A percentile compares a stretch with the other conserved stretches of the same genome.
These are phyloP conservation scores for Acanthurus tractus DNA, from an alignment of 2,797 vertebrate genomes.

Conservation along the genomic window DNA sequence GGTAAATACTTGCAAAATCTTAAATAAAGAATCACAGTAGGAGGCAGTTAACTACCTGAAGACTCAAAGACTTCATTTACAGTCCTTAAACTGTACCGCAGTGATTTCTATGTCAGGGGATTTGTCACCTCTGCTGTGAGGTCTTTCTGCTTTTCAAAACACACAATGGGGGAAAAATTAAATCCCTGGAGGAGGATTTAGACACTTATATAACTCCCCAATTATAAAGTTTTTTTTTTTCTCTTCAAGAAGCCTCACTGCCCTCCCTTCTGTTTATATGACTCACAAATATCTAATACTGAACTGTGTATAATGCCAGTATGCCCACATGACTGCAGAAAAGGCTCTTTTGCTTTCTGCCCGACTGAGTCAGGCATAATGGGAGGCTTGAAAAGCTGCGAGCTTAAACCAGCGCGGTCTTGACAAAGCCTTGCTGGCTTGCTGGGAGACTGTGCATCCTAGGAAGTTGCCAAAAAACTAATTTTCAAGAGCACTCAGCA, in stretches of 20 bases:
- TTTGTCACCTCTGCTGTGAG: slow-evolving; percentile 82
- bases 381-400: slow-evolving; percentile 82
- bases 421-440: slow-evolving; percentile 85
- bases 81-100: slow-evolving; percentile 55
- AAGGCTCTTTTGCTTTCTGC: slow-evolving; percentile 87
- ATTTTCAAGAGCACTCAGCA: slow-evolving; percentile 85
- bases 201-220: slow-evolving; percentile 89
- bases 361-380: slow-evolving; percentile 86
- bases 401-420: slow-evolving; percentile 81
- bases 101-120: slow-evolving; percentile 77
- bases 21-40: slow-evolving; percentile 56
- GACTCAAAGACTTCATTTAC: slow-evolving; percentile 69
- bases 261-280: slow-evolving; percentile 86
- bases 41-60: slow-evolving; percentile 76
- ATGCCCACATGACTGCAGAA: slow-evolving; percentile 86
- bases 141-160: slow-evolving; percentile 82
- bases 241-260: slow-evolving; percentile 78
- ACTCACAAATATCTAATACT: slow-evolving; percentile 88
- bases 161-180: slow-evolving; percentile 81
- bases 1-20: slow-evolving; percentile 32
- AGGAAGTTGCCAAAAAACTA: slow-evolving; percentile 84
- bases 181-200: slow-evolving; percentile 87
- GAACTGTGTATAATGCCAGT: slow-evolving; percentile 84
- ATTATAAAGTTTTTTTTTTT: slow-evolving; percentile 83
- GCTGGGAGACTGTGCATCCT: slow-evolving; percentile 77